These are phyloP conservation scores for Ditula angustiorana DNA, from an alignment of 2,888 invertebrate genomes.

Conservation along the genomic window DNA sequence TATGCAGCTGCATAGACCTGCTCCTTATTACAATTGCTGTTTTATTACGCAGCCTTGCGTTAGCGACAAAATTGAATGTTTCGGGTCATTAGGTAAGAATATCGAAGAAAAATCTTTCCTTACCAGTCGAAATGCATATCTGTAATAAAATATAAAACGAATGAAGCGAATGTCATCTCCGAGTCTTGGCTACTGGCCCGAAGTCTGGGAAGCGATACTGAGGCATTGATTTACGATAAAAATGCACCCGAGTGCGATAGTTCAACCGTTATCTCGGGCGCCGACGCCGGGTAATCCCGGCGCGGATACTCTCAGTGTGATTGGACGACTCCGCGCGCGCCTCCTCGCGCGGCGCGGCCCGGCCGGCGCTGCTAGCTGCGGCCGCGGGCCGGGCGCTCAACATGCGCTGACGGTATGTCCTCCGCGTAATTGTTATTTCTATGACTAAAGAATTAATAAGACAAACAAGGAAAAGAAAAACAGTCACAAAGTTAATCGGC, in stretches of 20 bases:
- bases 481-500: background rate
- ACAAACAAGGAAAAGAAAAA: background rate
- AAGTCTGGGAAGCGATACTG: background rate
- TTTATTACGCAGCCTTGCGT: too few species aligned
- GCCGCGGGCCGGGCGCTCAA: too few species aligned
- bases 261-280: background rate
- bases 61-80: too few species aligned
- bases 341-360: too few species aligned
- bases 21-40: too few species aligned
- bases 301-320: constrained; percentile 30
- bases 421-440: too few species aligned
- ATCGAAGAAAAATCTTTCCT: too few species aligned
- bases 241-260: background rate
- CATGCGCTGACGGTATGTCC: too few species aligned
- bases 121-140: too few species aligned
- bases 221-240: background rate
- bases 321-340: background rate
- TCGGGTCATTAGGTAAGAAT: too few species aligned
- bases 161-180: background rate
- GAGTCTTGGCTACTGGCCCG: constrained; percentile 6
- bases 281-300: constrained; percentile 3
- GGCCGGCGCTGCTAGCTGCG: too few species aligned
- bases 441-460: background rate
- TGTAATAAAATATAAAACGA: background rate
- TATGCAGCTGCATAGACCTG: too few species aligned